These are phyloP conservation scores for Diglossa cyanea DNA, from an alignment of 2,797 vertebrate genomes.

Conservation along the genomic window DNA sequence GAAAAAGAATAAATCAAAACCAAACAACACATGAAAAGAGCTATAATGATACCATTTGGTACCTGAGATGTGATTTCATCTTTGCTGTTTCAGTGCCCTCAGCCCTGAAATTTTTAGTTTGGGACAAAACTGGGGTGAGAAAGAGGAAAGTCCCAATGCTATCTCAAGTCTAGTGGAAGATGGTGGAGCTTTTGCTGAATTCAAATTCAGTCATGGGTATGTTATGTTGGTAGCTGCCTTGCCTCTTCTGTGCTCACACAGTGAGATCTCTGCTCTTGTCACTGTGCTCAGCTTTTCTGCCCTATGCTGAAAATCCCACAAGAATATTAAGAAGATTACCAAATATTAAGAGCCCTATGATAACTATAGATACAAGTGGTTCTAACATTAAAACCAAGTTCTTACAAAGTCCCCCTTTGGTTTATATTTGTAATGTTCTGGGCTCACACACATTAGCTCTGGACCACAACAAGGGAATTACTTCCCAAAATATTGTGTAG, in stretches of 20 bases:
- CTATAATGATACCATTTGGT: not conserved
- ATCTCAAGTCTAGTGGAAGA: not conserved
- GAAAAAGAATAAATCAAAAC: not conserved
- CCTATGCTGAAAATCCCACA: not conserved
- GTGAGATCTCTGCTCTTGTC: not conserved
- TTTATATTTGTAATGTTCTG: not conserved
- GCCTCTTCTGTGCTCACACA: not conserved
- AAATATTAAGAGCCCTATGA: not conserved
- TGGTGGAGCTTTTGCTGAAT: not conserved
- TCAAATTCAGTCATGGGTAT: not conserved
- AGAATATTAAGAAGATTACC: not conserved
- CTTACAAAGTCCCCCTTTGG: not conserved
- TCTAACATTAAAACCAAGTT: not conserved
- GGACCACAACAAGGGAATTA: not conserved
- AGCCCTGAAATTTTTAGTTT: not conserved
- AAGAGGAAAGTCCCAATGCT: not conserved
- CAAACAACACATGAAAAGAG: not conserved
- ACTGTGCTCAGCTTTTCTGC: not conserved
- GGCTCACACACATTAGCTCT: not conserved
- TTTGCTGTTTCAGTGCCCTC: not conserved
- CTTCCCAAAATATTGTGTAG: not conserved
- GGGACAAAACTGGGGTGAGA: not conserved
- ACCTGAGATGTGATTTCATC: not conserved
- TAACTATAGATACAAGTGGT: not conserved
- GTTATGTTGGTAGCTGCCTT: not conserved